Base-by-base conservation (phyloP, 37 sponge, comb jelly and placozoan genomes). In the Halisarca cf. caerulea region DNA sequence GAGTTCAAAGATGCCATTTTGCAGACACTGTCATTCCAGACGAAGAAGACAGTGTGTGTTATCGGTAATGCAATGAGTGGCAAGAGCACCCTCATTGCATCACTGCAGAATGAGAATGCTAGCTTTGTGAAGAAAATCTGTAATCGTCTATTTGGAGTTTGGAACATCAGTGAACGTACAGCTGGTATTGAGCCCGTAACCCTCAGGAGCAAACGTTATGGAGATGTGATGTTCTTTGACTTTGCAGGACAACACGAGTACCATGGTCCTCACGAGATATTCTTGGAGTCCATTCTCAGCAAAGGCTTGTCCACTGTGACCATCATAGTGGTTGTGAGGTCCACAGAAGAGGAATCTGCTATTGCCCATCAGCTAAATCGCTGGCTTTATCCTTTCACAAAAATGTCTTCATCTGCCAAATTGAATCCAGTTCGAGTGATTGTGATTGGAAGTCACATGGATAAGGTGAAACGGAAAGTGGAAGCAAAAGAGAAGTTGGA, bases 161-260 rank as follows among this genome's bases (percentile, higher is more conserved):
- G n/a, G 32, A 74, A 40, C 15, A 40, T 74, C 8, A 37, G 24
- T 39, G 45, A 74, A 40, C 42, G 77, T 36, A 74, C 77, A 41
- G 77, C 77, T 40, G 77, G 77, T n/a, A 74, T 74, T 23, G 77
- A 74, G 41, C 24, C 42, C 38, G 42, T 41, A 36, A 4, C 77
- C 21, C 36, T 40, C 36, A 40, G 45, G 1, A 74, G 77, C 25
- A 33, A 74, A 40, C 32, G 25, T n/a, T 74, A 74, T 41, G 77
- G 77, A 74, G 77, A 74, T 36, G 77, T 43, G 44, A 15, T 17
- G 1, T 74, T 74, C 42, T 74, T 74, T 74, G 77, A 74, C 44
- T 74, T 74, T 74, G 77, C 77, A 40, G 77, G 77, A 4, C 77
- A 74, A 21, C 77, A 74, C 24, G 77, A 74, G 24, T 74, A 74